Percentiles rank a stretch among this genome's conserved stretches.
These are phyloP conservation scores for Melitaea cinxia DNA, from an alignment of 1,140 invertebrate species.

Conservation along the genomic window DNA sequence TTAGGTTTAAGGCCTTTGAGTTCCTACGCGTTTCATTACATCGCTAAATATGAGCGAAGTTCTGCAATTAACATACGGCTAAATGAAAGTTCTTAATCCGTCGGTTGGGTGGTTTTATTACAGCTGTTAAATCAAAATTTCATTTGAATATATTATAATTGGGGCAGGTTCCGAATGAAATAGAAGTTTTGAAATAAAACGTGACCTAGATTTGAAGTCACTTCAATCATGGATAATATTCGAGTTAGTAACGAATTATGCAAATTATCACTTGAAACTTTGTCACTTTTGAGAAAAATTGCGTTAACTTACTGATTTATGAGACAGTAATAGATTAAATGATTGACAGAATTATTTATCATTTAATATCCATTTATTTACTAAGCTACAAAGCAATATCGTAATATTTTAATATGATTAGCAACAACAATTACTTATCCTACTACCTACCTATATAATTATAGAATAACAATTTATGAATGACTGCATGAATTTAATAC, in stretches of 20 bases:
- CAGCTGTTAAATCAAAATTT: slow-evolving; percentile 16
- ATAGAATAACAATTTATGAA: too few relatives aligned
- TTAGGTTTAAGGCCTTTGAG: not conserved
- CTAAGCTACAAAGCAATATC: too few relatives aligned
- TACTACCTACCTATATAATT: too few relatives aligned
- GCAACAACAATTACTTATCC: too few relatives aligned
- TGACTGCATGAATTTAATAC: too few relatives aligned
- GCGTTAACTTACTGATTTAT: too few relatives aligned
- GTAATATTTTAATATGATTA: too few relatives aligned
- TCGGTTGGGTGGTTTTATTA: slow-evolving; percentile 3
- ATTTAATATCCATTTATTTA: too few relatives aligned
- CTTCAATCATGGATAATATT: not conserved
- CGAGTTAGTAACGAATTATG: not conserved
- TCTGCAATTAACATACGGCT: slow-evolving; percentile 6
- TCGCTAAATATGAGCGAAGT: slow-evolving; percentile 14
- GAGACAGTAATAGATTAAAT: too few relatives aligned
- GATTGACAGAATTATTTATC: too few relatives aligned
- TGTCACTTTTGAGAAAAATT: too few relatives aligned
- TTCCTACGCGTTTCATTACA: slow-evolving; percentile 5
- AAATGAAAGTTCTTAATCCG: slow-evolving; percentile 7
- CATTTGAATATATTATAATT: not conserved
- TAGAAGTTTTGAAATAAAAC: not conserved
- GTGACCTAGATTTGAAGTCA: not conserved
- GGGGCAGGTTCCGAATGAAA: not conserved
- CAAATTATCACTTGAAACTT: too few relatives aligned